Evolutionary conservation across 64 coral and sea anemone genomes (phyloP), one percentile per base, ranked within the genome.

Genomic region (Montipora efflorescens): DNA sequence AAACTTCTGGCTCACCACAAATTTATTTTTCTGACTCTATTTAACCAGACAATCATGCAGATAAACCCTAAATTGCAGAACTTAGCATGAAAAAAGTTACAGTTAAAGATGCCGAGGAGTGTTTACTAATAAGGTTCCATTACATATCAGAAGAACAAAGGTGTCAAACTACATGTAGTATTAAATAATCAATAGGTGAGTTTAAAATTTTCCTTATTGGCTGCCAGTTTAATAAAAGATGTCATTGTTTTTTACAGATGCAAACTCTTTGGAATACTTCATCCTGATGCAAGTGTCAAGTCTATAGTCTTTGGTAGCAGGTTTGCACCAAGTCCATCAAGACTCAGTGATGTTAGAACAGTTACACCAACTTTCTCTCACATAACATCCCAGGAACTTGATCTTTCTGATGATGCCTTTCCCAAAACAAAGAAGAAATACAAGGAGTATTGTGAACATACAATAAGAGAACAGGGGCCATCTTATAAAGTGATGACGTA

Each of bases 181-280:
- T 36, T 36, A 36, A 36, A 36, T 36, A 36, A 36, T 36, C 36
- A 36, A 36, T 36, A 36, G 36, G 36, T 36, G 36, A 36, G 36
- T 36, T 36, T 36, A 36, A 36, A 36, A 36, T 36, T 36, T 36
- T 36, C 36, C 2, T 36, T 36, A 36, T 36, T 36, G 36, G 36
- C 36, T 36, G 36, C 36, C 36, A 36, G 36, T 36, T 11, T 57
- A 57, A 57, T 57, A 11, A 11, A 57, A 11, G 6, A 57, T 11
- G 6, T 8, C 2, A 57, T 57, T 8, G 6, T 9, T 92, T 47
- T 11, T 47, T 75, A 3, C 72, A 92, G 90, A 48, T 86, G 49
- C 21, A 86, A 75, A 67, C 74, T 92, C 5, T 92, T 76, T 92
- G 90, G 80, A 76, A 92, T 92, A 57, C 90, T 92, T 78, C 90